These are phyloP conservation scores for Macrotis lagotis DNA, from an alignment of 2,113 vertebrate species.

Conservation along the genomic window DNA sequence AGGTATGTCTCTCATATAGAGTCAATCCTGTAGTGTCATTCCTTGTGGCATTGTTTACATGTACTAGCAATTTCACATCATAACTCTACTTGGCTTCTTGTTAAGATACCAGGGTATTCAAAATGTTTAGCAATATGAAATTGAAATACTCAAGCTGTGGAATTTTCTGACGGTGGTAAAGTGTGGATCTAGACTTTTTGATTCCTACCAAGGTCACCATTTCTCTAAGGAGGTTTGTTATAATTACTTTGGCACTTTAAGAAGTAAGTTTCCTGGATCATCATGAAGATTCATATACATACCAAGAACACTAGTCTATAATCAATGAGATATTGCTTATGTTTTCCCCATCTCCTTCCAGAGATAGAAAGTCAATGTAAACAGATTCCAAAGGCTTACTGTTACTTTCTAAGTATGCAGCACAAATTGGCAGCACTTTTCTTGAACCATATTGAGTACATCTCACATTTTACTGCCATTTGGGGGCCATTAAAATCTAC, in stretches of 20 bases:
- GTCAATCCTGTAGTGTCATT: neutral
- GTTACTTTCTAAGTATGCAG: neutral
- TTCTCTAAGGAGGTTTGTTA: neutral
- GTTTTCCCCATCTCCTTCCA: neutral
- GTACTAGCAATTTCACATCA: neutral
- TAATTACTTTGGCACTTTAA: neutral
- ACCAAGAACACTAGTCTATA: neutral
- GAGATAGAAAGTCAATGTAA: neutral
- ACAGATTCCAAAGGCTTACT: neutral
- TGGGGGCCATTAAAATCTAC: neutral
- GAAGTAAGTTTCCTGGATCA: neutral
- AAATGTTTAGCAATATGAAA: neutral
- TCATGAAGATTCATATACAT: neutral
- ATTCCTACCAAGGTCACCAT: neutral
- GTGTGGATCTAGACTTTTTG: neutral
- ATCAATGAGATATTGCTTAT: neutral
- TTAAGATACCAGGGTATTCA: neutral
- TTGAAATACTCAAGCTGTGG: neutral
- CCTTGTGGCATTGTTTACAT: neutral
- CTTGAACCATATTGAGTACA: neutral
- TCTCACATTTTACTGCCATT: neutral
- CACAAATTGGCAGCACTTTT: neutral
- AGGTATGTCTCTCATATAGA: neutral
- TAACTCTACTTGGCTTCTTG: neutral
- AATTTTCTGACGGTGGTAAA: neutral